Evolutionary conservation across 2,797 vertebrate genomes (phyloP), one percentile per base, ranked within the genome.

Genomic region (Poliocrania exsul): DNA sequence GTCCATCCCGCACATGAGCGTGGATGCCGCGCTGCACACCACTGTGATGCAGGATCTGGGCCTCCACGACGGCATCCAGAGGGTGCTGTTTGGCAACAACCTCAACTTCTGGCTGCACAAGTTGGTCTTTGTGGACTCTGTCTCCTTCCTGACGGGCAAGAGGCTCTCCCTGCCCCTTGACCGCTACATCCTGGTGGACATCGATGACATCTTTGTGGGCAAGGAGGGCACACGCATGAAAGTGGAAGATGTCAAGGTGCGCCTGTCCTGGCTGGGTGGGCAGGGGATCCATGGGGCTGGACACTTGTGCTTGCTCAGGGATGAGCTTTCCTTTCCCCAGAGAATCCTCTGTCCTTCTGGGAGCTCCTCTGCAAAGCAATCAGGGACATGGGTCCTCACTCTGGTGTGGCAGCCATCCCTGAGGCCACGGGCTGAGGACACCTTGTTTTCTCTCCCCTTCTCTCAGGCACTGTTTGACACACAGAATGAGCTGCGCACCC

Each of bases 151-250:
- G 92, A 99, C 99, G 0, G 99, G 99, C 86, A 99, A 99, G 97
- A 98, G 99, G 78, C 98, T 99, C 72, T 99, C 99, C 1, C 90
- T 99, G 93, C 98, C 99, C 17, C 97, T 99, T 54, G 99, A 99
- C 93, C 99, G 99, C 92, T 99, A 99, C 97, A 95, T 99, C 89
- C 98, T 99, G 81, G 99, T 99, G 96, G 99, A 99, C 94, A 99
- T 99, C 0, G 99, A 99, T 3, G 99, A 99, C 98, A 99, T 99
- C 97, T 99, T 99, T 46, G 99, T 99, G 86, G 99, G 99, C 96
- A 99, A 99, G 92, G 99, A 99, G 95, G 99, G 99, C 92, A 99
- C 99, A 0, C 98, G 99, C 93, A 99, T 99, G 99, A 99, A 99
- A 92, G 99, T 99, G 96, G 98, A 99, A 38, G 99, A 99, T 3